Evolutionary conservation across 2,888 invertebrate genomes (phyloP).

Genomic region (Hirtodrosophila histrioides): DNA sequence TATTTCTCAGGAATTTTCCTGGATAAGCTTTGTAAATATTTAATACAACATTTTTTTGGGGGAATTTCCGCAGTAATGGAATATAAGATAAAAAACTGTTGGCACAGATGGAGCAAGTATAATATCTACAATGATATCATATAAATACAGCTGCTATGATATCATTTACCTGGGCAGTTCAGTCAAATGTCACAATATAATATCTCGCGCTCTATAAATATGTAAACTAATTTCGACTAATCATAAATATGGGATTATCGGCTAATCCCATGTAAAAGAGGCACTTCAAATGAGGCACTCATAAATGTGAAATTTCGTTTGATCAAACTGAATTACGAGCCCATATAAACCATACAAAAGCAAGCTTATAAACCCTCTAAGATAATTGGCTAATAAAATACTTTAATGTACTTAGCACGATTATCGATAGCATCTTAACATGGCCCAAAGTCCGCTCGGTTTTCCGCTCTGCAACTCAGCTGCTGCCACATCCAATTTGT

Average conservation of each 20-base stretch:
- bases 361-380: neutral
- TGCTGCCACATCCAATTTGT: constrained; percentile 63
- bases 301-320: constrained; percentile 11
- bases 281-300: constrained; percentile 26
- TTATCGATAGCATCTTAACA: constrained; percentile 32
- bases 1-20: constrained; percentile 38
- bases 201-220: no score
- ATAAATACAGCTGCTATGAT: no score
- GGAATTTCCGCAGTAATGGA: constrained; percentile 1
- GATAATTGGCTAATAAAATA: constrained; percentile 62
- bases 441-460: neutral
- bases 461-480: constrained; percentile 3
- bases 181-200: no score
- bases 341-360: constrained; percentile 17
- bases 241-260: constrained; percentile 50
- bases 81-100: constrained; percentile 6
- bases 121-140: no score
- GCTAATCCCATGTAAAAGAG: constrained; percentile 26
- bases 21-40: constrained; percentile 26
- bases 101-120: no score
- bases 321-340: constrained; percentile 27
- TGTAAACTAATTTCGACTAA: constrained; percentile 8
- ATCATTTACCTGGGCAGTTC: no score
- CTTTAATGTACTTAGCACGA: constrained; percentile 50
- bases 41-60: neutral